Evolutionary conservation across 1,140 invertebrate species (phyloP).

Genomic region (Polypedilum vanderplanki): DNA sequence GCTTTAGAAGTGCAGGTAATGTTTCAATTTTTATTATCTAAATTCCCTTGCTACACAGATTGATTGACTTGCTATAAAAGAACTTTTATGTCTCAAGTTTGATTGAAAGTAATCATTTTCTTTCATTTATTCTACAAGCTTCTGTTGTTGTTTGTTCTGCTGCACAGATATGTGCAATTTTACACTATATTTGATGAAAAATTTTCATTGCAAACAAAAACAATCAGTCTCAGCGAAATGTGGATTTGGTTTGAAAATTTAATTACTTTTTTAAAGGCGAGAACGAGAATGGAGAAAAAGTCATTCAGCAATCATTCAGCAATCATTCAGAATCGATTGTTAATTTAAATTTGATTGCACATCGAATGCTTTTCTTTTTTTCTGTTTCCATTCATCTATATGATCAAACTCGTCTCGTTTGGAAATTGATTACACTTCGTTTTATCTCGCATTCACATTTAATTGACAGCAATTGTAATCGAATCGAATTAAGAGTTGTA

Average conservation of each 20-base stretch:
- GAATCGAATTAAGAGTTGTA: neutral
- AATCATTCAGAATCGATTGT: slow-evolving; percentile 2
- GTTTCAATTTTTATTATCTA: neutral
- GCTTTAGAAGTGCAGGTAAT: slow-evolving; percentile 98
- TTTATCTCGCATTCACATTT: neutral
- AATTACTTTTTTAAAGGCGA: no score
- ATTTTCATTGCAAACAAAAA: no score
- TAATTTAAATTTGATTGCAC: slow-evolving; percentile 15
- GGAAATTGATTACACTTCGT: neutral
- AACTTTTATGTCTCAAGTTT: no score
- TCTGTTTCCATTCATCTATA: neutral
- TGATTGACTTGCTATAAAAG: no score
- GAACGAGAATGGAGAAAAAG: neutral
- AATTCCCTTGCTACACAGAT: no score
- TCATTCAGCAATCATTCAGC: neutral
- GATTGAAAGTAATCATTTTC: no score
- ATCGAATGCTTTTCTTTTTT: neutral
- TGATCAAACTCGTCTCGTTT: neutral
- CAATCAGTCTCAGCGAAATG: no score
- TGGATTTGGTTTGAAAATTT: neutral
- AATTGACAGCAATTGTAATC: neutral
- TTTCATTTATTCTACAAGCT: no score
- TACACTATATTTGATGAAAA: no score
- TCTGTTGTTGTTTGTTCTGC: no score
- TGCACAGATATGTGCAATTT: no score